Percentiles rank a stretch among this genome's conserved stretches.
Conservation (phyloP, 2,888 invertebrate genomes). For the Stomorhina lunata region DNA sequence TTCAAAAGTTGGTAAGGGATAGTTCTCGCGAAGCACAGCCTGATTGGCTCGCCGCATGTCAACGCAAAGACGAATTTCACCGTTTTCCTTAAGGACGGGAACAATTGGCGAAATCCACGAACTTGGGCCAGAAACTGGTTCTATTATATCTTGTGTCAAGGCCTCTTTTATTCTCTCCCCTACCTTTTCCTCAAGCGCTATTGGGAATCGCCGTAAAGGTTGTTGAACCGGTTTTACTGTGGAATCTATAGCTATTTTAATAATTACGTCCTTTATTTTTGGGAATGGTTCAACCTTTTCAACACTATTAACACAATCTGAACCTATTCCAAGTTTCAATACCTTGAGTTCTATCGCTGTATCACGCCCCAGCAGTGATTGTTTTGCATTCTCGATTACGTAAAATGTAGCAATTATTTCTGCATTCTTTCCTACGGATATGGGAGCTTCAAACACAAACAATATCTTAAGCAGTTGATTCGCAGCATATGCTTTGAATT, state of each 20-base stretch:
- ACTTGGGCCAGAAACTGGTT: slow-evolving; percentile 45
- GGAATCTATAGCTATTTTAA: slow-evolving; percentile 29
- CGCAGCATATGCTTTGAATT: slow-evolving; percentile 55
- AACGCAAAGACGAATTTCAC: slow-evolving; percentile 24
- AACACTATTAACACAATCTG: slow-evolving; percentile 1
- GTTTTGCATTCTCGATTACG: slow-evolving; percentile 33
- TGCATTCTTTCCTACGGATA: slow-evolving; percentile 15
- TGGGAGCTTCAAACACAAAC: slow-evolving; percentile 47
- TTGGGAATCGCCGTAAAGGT: slow-evolving; percentile 66
- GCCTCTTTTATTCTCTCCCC: slow-evolving; percentile 47
- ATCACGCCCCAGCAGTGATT: slow-evolving; percentile 44
- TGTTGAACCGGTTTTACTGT: not conserved
- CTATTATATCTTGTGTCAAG: slow-evolving; percentile 47
- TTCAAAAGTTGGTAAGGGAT: too few relatives aligned
- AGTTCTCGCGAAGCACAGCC: too few relatives aligned
- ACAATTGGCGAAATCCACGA: slow-evolving; percentile 21
- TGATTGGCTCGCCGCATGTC: too few relatives aligned
- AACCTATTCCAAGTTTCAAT: slow-evolving; percentile 50
- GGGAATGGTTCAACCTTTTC: slow-evolving; percentile 1
- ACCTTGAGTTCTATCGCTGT: slow-evolving; percentile 38
- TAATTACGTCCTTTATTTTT: slow-evolving; percentile 70
- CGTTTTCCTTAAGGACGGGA: slow-evolving; percentile 21
- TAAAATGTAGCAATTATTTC: slow-evolving; percentile 52
- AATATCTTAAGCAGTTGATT: slow-evolving; percentile 42
- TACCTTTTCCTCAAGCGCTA: slow-evolving; percentile 68